These are phyloP conservation scores for Aelia acuminata DNA, from an alignment of 2,888 invertebrate species.

Conservation along the genomic window DNA sequence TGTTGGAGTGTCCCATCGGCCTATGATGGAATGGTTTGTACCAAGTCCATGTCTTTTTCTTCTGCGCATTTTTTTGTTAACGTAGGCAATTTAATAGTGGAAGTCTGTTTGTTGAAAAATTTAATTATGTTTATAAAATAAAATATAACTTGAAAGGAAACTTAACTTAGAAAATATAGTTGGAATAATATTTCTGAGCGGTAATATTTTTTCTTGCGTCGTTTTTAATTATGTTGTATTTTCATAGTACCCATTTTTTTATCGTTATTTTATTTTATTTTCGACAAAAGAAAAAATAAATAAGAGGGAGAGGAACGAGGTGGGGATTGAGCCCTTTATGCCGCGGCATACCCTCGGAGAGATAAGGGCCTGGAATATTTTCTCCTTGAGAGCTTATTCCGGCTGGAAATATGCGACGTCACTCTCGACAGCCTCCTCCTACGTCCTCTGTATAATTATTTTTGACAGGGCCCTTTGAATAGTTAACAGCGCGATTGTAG, in stretches of 20 bases:
- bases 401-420: conserved; percentile 38
- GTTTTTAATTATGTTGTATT: not conserved
- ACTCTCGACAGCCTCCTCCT: conserved; percentile 43
- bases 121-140: too few species aligned
- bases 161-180: too few species aligned
- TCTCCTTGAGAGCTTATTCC: conserved; percentile 43
- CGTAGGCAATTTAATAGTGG: too few species aligned
- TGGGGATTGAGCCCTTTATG: conserved; percentile 48
- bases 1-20: too few species aligned
- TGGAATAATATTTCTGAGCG: not conserved
- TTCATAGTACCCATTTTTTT: not conserved
- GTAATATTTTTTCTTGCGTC: not conserved
- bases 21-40: too few species aligned
- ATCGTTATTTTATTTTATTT: not conserved
- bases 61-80: too few species aligned
- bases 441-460: conserved; percentile 29
- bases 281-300: not conserved
- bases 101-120: too few species aligned
- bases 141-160: too few species aligned
- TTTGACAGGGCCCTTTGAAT: conserved; percentile 33
- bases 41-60: too few species aligned
- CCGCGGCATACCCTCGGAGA: conserved; percentile 1
- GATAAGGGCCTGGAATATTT: conserved; percentile 46
- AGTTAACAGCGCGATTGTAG: not conserved
- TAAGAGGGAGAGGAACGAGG: conserved; percentile 21